Base-by-base conservation (phyloP, 1,140 invertebrate species). In the Sycobia sp. region DNA sequence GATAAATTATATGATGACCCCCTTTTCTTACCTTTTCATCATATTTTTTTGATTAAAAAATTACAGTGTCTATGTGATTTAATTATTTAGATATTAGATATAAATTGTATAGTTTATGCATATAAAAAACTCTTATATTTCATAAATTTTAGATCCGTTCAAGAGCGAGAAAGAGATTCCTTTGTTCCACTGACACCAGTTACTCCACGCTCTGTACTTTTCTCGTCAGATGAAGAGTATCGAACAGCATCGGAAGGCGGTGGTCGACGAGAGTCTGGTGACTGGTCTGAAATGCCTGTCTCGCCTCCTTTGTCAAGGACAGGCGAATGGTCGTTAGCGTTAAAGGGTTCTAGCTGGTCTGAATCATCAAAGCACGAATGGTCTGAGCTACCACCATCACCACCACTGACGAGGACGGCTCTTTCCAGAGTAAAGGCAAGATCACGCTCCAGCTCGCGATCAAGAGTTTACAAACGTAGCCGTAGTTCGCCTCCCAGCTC, bases 221-320 rank as follows among this genome's bases (percentile, higher is more conserved):
- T 92, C 65, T 93, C 91, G 0, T 92, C 90, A 1, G 90, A 93
- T 68, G 92, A 94, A 73, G 91, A 93, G 71, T 93, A 93, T 66
- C 84, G 89, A 69, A 93, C 92, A 1, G 91, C 92, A 4, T 93
- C 91, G 0, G 90, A 92, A 76, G 90, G 81, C 46, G 81, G 82
- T 5, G n/a, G n/a, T n/a, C 71, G 83, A 25, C 69, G 80, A 38
- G 80, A 81, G 36, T 80, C 79, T 0, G 78, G 77, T 10, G 79
- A 81, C 53, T 80, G 79, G 78, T 79, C 77, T 0, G 78, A 78
- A 38, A 73, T 79, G 32, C 76, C 75, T 0, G 72, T 75, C 0
- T 77, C 76, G 0, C 78, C 77, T 9, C 73, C 77, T 9, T 43
- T 78, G 0, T 71, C 73, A 4, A 76, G 76, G 25, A 84, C 80